A percentile compares a stretch with the other conserved stretches of the same genome.
Conservation (phyloP, 1,140 invertebrate genomes). For the Ceratina calcarata region DNA sequence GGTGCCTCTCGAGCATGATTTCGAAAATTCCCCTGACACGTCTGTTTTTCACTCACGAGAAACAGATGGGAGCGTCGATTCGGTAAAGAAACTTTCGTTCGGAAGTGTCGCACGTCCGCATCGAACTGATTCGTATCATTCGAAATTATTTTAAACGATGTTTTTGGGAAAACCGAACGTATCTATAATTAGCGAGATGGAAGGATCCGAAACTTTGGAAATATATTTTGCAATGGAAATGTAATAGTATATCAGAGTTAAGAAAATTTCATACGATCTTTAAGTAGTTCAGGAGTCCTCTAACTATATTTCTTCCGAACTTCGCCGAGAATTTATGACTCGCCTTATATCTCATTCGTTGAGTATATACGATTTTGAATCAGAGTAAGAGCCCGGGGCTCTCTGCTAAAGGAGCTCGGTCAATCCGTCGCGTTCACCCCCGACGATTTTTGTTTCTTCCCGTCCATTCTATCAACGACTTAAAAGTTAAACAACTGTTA, state of each 20-base stretch:
- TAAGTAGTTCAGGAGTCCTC: background rate
- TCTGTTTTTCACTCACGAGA: too few relatives aligned
- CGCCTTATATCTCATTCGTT: conserved; percentile 1
- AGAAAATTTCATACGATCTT: conserved; percentile 1
- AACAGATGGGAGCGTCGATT: background rate
- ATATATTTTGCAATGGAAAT: background rate
- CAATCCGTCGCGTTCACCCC: background rate
- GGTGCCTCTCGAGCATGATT: background rate
- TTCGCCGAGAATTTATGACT: conserved; percentile 17
- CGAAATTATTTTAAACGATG: background rate
- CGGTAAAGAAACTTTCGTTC: background rate
- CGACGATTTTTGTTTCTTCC: background rate
- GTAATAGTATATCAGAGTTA: conserved; percentile 14
- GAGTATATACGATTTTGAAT: conserved; percentile 5
- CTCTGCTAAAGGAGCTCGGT: background rate
- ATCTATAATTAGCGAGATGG: background rate
- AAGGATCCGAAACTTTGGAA: background rate
- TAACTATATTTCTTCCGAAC: background rate
- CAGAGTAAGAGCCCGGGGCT: background rate
- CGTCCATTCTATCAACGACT: background rate
- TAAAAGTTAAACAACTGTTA: too few relatives aligned
- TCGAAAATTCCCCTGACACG: conserved; percentile 1
- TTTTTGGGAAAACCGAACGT: background rate
- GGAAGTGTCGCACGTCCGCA: too few relatives aligned
- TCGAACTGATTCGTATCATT: too few relatives aligned